Evolutionary conservation across 1,140 invertebrate genomes (phyloP), one percentile per base, ranked within the genome.

Genomic region (Pemphigus obesinymphae): DNA sequence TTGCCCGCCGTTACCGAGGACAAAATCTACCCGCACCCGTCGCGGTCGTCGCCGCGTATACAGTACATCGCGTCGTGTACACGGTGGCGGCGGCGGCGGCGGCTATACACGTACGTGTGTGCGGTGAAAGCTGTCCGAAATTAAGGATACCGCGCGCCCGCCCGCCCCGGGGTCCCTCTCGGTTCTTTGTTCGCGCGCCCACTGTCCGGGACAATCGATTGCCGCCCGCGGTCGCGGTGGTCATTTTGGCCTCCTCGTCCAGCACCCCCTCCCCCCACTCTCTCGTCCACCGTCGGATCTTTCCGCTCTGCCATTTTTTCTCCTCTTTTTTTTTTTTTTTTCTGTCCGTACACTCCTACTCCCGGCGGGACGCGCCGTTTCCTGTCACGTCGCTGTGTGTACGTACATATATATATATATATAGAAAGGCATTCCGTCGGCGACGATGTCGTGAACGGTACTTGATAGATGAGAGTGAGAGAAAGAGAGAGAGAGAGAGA

Each of bases 131-230:
- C 72, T 53, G 72, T 75, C 45, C 48, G 72, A 50, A 53, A 75
- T 70, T 70, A 70, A 70, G 68, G 68, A 70, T 70, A 55, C 50
- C 29, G 48, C 73, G 45, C 50, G 26, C 29, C 17, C 34, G 31
- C 61, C 31, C 13, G 17, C 45, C 45, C 7, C 68, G 40, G 29
- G 17, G 45, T 75, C 43, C 48, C 48, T 73, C 72, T 75, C 31
- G 68, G 68, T 70, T 70, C 68, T 70, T 70, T 70, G 68, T 70
- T 70, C 68, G 68, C 68, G 66, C 66, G 66, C 66, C 23, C 66
- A 11, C 68, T 50, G 72, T 53, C 48, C 72, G 72, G 72, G 7
- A 53, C 72, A 75, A 75, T 75, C 72, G 72, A 75, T 75, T 75
- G 43, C 72, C 72, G 43, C 68, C 68, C 68, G 68, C 40, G 68